Evolutionary conservation across 2,113 vertebrate genomes (phyloP).

Genomic region (Stictonetta naevosa): DNA sequence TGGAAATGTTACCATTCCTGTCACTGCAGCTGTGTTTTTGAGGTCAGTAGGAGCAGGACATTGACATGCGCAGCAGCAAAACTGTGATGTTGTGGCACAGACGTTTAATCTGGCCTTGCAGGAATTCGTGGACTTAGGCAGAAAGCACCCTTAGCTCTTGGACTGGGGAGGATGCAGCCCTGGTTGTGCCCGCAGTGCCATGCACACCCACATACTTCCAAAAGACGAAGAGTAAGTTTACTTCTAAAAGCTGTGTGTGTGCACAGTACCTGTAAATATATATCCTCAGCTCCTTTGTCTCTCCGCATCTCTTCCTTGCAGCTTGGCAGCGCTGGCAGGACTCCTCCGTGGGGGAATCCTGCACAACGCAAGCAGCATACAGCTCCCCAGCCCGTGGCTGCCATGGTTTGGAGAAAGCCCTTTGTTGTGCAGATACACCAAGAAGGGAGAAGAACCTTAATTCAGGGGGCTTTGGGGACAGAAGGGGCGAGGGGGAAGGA

Average conservation of each 20-base stretch:
- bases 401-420: not conserved
- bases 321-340: not conserved
- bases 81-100: constrained; percentile 36
- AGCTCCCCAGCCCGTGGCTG: not conserved
- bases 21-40: constrained; percentile 55
- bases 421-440: rapidly evolving
- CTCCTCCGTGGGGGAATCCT: not conserved
- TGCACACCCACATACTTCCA: rapidly evolving
- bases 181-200: not conserved
- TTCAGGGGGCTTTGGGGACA: not conserved
- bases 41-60: not conserved
- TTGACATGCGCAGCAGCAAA: constrained; percentile 19
- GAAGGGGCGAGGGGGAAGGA: not conserved
- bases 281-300: not conserved
- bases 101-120: constrained; percentile 31
- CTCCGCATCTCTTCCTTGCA: rapidly evolving
- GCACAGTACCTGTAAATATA: not conserved
- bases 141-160: not conserved
- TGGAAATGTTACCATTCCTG: constrained; percentile 16
- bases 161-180: not conserved
- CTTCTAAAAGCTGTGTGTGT: not conserved
- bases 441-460: not conserved
- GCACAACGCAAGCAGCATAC: not conserved
- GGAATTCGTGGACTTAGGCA: constrained; percentile 5
- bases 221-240: not conserved